phyloP scores from a whole-genome alignment of 1,140 invertebrate species.

The Orussus abietinus region DNA sequence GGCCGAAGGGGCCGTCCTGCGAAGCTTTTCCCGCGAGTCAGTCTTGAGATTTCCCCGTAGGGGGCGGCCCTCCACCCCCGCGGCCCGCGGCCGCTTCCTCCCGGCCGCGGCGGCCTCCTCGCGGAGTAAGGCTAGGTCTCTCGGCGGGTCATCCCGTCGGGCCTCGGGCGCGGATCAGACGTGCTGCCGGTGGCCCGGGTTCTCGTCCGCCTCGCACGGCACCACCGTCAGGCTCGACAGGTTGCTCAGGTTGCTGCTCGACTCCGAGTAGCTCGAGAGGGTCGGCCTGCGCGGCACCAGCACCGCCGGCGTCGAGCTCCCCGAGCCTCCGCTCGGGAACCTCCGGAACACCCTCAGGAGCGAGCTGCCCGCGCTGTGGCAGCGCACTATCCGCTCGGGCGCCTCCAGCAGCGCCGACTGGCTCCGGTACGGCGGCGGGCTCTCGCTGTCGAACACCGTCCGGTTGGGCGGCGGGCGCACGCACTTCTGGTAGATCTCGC shows the following conservation, averaged over 20 bases:
- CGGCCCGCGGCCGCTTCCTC: conserved; percentile 1
- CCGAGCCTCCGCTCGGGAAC: conserved; percentile 29
- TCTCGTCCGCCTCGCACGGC: conserved; percentile 46
- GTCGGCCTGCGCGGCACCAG: conserved; percentile 30
- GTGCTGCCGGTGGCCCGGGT: conserved; percentile 33
- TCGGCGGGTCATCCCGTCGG: too few species aligned
- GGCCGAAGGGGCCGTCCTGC: conserved; percentile 7
- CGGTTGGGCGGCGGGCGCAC: conserved; percentile 69
- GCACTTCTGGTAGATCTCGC: conserved; percentile 66
- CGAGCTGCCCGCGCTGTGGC: conserved; percentile 45
- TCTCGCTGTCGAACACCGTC: conserved; percentile 66
- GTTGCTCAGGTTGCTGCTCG: conserved; percentile 46
- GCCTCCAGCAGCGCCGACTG: conserved; percentile 52
- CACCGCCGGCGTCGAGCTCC: conserved; percentile 19
- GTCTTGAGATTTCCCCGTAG: conserved; percentile 27
- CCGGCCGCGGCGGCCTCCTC: background rate
- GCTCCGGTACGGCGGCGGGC: conserved; percentile 63
- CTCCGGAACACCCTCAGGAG: conserved; percentile 36
- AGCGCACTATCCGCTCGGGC: conserved; percentile 42
- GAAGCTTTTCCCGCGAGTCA: conserved; percentile 27
- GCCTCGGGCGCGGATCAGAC: conserved; percentile 37
- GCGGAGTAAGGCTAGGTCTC: too few species aligned
- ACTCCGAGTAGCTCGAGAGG: conserved; percentile 46
- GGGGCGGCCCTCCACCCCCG: background rate
- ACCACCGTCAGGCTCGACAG: conserved; percentile 47